Evolutionary conservation across 1,140 invertebrate species (phyloP).

Genomic region (Steinernema khuongi): DNA sequence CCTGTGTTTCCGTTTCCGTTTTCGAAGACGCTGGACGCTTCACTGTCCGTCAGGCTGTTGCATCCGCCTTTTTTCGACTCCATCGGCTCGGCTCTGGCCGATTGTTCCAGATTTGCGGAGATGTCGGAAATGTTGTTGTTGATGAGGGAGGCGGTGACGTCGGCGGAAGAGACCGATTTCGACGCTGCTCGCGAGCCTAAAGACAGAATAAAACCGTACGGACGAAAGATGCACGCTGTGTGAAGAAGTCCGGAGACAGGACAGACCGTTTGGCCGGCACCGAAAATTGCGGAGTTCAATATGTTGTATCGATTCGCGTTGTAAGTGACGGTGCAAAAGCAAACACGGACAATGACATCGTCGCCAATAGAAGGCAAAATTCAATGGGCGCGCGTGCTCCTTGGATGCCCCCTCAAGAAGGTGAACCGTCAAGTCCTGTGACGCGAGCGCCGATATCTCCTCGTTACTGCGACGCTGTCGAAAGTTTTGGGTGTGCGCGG

Average conservation of each 20-base stretch:
- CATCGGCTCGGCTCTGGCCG: neutral
- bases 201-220: too few species aligned
- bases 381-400: neutral
- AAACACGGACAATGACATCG: neutral
- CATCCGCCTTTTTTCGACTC: neutral
- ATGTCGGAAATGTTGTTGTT: neutral
- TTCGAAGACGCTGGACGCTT: neutral
- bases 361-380: neutral
- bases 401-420: neutral
- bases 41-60: neutral
- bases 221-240: too few species aligned
- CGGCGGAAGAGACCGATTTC: neutral
- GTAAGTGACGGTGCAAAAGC: slow-evolving; percentile 1
- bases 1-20: neutral
- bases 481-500: neutral
- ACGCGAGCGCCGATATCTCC: neutral
- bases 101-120: neutral
- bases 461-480: neutral
- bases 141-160: neutral
- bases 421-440: neutral
- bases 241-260: too few species aligned
- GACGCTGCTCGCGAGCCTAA: neutral
- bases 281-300: neutral
- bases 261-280: neutral
- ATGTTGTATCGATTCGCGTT: slow-evolving; percentile 15